Evolutionary conservation across 2,888 invertebrate genomes (phyloP).

Genomic region (Laspeyria flexula): DNA sequence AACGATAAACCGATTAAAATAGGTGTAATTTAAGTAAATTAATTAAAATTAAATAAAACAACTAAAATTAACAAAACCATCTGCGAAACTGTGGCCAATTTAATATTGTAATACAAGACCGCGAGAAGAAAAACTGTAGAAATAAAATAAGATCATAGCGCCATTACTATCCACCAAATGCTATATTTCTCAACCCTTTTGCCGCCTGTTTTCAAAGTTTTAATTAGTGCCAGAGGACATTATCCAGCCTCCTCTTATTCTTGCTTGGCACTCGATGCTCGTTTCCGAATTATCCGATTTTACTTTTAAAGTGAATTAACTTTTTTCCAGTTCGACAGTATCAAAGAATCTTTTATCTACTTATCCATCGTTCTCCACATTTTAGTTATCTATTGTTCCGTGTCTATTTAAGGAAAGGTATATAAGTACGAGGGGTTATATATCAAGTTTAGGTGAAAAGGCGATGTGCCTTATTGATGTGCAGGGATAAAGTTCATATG

Average conservation of each 20-base stretch:
- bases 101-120: conserved; percentile 59
- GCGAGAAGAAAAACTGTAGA: conserved; percentile 68
- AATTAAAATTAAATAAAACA: no score
- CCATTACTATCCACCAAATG: conserved; percentile 78
- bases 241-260: conserved; percentile 74
- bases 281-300: conserved; percentile 68
- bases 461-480: conserved; percentile 26
- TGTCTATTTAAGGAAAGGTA: conserved; percentile 4
- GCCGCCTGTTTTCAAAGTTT: conserved; percentile 78
- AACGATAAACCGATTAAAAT: no score
- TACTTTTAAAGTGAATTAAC: conserved; percentile 60
- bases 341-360: conserved; percentile 38
- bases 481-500: conserved; percentile 21
- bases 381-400: conserved; percentile 15
- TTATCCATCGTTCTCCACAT: conserved; percentile 13
- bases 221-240: conserved; percentile 85
- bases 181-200: conserved; percentile 83
- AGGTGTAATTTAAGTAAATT: no score
- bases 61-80: background rate
- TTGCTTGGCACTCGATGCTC: conserved; percentile 61
- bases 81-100: conserved; percentile 2
- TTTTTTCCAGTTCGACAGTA: conserved; percentile 57
- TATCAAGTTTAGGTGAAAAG: conserved; percentile 28
- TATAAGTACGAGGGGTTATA: conserved; percentile 16
- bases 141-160: conserved; percentile 73